phyloP scores from a whole-genome alignment of 2,888 invertebrate genomes.

The Cristatella mucedo region DNA sequence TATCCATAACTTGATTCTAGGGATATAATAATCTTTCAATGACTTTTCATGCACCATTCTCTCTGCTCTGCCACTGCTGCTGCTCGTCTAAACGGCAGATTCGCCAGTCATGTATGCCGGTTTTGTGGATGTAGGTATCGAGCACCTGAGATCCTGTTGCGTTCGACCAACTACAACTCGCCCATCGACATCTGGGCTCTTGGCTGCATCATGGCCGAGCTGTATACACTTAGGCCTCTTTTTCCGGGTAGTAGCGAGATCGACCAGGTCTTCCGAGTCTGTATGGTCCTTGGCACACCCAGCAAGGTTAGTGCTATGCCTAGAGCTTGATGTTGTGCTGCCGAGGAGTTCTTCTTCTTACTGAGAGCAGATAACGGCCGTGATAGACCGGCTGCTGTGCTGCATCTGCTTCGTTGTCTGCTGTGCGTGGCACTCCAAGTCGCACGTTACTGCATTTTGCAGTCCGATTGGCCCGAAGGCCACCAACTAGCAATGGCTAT shows the following conservation, averaged over 20 bases:
- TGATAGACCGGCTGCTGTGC: too few species aligned
- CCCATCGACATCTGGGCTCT: constrained; percentile 97
- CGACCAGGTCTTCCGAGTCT: constrained; percentile 86
- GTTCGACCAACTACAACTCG: constrained; percentile 85
- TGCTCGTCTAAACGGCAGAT: not conserved
- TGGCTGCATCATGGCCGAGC: constrained; percentile 90
- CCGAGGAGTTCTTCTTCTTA: too few species aligned
- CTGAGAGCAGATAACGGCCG: too few species aligned
- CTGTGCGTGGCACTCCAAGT: not conserved
- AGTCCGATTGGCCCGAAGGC: constrained; percentile 87
- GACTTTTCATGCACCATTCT: too few species aligned
- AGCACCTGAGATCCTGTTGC: constrained; percentile 80
- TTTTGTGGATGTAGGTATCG: constrained; percentile 54
- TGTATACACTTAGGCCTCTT: constrained; percentile 80
- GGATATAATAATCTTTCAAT: too few species aligned
- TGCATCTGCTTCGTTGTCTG: too few species aligned
- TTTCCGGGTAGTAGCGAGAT: constrained; percentile 94
- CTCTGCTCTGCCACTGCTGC: not conserved
- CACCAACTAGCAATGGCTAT: constrained; percentile 76
- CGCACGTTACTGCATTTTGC: too few species aligned
- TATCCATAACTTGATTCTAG: too few species aligned
- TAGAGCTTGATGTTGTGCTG: too few species aligned
- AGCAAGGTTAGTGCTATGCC: constrained; percentile 50
- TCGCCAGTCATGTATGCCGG: not conserved
- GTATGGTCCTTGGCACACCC: constrained; percentile 79